Evolutionary conservation across 2,888 invertebrate species (phyloP), one percentile per base, ranked within the genome.

Genomic region (Nemotelus pantherinus): DNA sequence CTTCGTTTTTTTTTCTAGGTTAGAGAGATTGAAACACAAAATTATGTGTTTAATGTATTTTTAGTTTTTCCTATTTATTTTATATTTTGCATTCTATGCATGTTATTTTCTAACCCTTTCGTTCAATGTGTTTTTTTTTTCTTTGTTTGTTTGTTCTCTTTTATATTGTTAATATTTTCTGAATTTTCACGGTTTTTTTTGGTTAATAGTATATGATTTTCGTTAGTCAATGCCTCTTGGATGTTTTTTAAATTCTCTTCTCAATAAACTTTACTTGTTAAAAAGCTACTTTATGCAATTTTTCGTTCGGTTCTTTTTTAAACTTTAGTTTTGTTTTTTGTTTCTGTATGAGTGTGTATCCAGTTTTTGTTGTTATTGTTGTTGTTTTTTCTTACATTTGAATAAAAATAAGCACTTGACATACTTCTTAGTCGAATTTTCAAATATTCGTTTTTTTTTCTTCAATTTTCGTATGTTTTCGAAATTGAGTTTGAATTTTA

Each of bases 401-500:
- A 65, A 47, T 65, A 1, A 65, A 63, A 65, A 65, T 43, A 65
- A 63, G 43, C 43, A 63, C 43, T 65, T 25, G 5, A 50, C n/a
- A 65, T 65, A 65, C 10, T 65, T 65, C 47, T 44, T 47, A 65
- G 10, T 65, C 47, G 10, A 9, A 7, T 50, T 50, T 50, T 9
- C 9, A 7, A 7, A 45, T 65, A 5, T 44, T 65, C 47, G 4
- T 65, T 9, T 47, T 65, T 47, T 47, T 65, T 65, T 25, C 43
- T 63, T 63, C 63, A 39, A 7, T 63, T 63, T 63, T 63, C 43
- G 41, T 45, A n/a, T 5, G 47, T 87, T 94, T 95, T 80, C 92
- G 91, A 83, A 99, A 99, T 55, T 99, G 99, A 82, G 96, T 97
- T 48, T 96, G 96, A 80, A 87, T 98, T 91, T 99, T 99, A 39